Percentiles rank a stretch among this genome's conserved stretches.
phyloP scores from a whole-genome alignment of 2,888 invertebrate species.

The Acanthosepion lycidas region DNA sequence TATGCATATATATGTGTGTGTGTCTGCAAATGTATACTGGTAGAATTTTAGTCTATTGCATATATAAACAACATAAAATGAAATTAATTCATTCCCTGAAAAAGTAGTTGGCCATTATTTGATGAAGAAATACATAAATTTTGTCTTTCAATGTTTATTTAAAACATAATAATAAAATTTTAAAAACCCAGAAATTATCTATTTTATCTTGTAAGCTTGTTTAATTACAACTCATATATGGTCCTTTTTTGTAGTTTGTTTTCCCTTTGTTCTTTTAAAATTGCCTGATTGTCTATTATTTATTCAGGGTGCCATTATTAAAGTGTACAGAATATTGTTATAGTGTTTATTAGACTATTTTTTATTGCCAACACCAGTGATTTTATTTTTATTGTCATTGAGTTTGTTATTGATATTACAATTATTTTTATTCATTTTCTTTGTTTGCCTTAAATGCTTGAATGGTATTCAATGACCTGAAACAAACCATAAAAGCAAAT shows the following conservation, averaged over 20 bases:
- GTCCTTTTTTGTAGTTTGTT: background rate
- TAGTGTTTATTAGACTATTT: slow-evolving; percentile 21
- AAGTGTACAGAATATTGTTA: slow-evolving; percentile 7
- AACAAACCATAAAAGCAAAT: slow-evolving; percentile 22
- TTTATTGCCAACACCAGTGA: background rate
- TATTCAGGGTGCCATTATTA: background rate
- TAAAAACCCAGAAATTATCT: background rate
- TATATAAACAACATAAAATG: background rate
- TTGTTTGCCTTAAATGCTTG: slow-evolving; percentile 18
- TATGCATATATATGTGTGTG: no score
- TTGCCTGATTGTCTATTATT: background rate
- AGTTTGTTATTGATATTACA: background rate
- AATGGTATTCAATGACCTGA: slow-evolving; percentile 14
- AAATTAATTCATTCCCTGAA: no score
- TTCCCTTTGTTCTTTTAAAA: background rate
- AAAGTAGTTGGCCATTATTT: background rate
- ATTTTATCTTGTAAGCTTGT: background rate
- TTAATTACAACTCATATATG: background rate
- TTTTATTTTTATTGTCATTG: slow-evolving; percentile 33
- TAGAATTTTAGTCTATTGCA: background rate
- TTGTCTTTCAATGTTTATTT: background rate
- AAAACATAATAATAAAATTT: background rate
- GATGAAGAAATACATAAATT: background rate
- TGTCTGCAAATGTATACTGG: no score
- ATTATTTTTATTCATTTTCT: background rate